Base-by-base conservation (phyloP, 2,797 vertebrate genomes). In the Notoglanidium macrostoma region DNA sequence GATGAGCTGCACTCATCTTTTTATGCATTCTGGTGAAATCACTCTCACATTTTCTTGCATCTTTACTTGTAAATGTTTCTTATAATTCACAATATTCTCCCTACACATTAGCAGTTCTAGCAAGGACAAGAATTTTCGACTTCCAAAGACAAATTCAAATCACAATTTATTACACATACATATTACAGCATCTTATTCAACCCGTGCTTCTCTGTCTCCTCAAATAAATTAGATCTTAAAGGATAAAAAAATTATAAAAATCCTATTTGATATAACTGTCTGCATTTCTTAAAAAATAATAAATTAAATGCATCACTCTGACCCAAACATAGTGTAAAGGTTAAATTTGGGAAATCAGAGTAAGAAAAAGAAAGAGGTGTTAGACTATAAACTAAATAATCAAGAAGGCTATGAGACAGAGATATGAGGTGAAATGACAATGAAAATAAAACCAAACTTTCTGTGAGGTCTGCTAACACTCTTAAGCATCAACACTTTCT, bases 381-480 rank as follows among this genome's bases (percentile, higher is more conserved):
- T 26, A 12, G n/a, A 23, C 11, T 81, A 10, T 12, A 57, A 11
- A 2, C 19, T 35, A 35, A 35, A 35, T 35, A 35, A 40, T 7
- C 9, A 49, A 59, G 23, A 81, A 46, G 19, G 29, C 23, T 59
- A 80, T 67, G 35, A 63, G 72, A 40, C 29, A 29, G 0, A 87
- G 44, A 70, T 79, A 76, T 54, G 14, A 29, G 26, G 46, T 17
- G 10, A 79, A 79, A 32, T 55, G 55, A 57, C 40, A 19, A 67
- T 76, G 82, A 68, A 86, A 84, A 87, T 80, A 57, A 84, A 89
- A 44, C 29, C n/a, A 82, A 63, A 61, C 59, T 46, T 14, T 82
- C 57, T 86, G 49, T 78, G 77, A 84, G 83, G 67, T 54, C 78
- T 87, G 32, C 55, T 55, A 70, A 88, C 29, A 80, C 76, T 83